Percentiles rank a stretch among this genome's conserved stretches.
Evolutionary conservation across 2,797 vertebrate genomes (phyloP).

Genomic region (Hybognathus amarus): DNA sequence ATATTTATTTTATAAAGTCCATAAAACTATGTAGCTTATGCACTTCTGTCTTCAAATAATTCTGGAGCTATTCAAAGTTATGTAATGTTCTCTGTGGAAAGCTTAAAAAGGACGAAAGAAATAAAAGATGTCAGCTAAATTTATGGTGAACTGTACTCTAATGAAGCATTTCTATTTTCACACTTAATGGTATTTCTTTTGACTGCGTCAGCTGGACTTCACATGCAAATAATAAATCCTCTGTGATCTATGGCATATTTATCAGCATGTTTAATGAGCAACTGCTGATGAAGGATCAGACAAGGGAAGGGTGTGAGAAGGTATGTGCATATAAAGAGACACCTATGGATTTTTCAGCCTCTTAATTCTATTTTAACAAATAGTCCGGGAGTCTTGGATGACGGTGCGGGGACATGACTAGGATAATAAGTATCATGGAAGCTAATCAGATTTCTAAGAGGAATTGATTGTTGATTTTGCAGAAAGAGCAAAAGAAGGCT

Average conservation of each 20-base stretch:
- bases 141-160: neutral
- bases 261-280: slow-evolving; percentile 89
- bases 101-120: neutral
- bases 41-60: neutral
- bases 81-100: slow-evolving; percentile 30
- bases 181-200: slow-evolving; percentile 69
- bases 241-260: slow-evolving; percentile 88
- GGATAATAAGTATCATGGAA: slow-evolving; percentile 99
- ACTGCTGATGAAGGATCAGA: slow-evolving; percentile 86
- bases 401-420: slow-evolving; percentile 91
- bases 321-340: slow-evolving; percentile 88
- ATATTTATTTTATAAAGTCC: neutral
- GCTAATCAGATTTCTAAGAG: slow-evolving; percentile 99
- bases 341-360: slow-evolving; percentile 96
- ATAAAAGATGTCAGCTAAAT: neutral
- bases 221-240: slow-evolving; percentile 83
- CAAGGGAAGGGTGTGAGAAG: slow-evolving; percentile 73
- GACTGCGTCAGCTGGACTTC: slow-evolving; percentile 76
- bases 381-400: slow-evolving; percentile 88
- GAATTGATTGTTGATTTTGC: slow-evolving; percentile 99
- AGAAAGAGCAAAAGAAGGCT: slow-evolving; percentile 93
- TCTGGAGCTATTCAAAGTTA: slow-evolving; percentile 16
- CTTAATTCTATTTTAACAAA: slow-evolving; percentile 97
- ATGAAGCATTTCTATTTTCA: slow-evolving; percentile 3
- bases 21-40: neutral